Conservation (phyloP, 2,113 vertebrate species). For the Agelaius tricolor region DNA sequence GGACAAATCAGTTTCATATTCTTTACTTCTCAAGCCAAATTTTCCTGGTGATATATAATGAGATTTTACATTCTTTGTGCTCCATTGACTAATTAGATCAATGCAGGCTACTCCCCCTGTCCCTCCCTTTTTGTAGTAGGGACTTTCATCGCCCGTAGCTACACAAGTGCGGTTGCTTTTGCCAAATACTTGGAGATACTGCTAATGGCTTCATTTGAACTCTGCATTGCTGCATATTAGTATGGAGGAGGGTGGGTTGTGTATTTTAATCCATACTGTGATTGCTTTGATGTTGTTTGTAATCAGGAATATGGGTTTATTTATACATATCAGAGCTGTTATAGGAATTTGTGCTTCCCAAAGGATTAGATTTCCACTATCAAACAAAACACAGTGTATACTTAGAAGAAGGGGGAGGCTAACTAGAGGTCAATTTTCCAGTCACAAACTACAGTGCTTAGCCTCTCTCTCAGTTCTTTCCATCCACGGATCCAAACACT, state of each 20-base stretch:
- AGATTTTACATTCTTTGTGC: constrained; percentile 57
- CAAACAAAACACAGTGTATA: constrained; percentile 25
- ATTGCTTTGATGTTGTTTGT: constrained; percentile 56
- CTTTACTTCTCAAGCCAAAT: constrained; percentile 46
- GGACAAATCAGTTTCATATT: constrained; percentile 33
- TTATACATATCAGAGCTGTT: constrained; percentile 46
- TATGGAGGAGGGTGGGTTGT: background rate
- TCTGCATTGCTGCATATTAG: constrained; percentile 10
- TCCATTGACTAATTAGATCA: constrained; percentile 61
- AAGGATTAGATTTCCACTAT: constrained; percentile 59
- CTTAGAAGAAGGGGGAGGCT: constrained; percentile 12
- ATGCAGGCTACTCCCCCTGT: constrained; percentile 26
- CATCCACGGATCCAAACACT: background rate
- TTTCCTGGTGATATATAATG: constrained; percentile 21
- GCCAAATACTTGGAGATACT: constrained; percentile 61
- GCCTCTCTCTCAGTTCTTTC: background rate
- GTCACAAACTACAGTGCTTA: background rate
- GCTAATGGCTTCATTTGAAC: constrained; percentile 65
- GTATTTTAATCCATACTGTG: constrained; percentile 37
- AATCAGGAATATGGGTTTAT: constrained; percentile 42
- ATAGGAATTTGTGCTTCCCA: constrained; percentile 35
- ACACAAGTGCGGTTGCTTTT: constrained; percentile 50
- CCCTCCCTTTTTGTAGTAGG: constrained; percentile 46
- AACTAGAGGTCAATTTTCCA: constrained; percentile 40
- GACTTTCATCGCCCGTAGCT: constrained; percentile 69